phyloP scores from a whole-genome alignment of 2,888 invertebrate species.

The Entomobrya multifasciata region DNA sequence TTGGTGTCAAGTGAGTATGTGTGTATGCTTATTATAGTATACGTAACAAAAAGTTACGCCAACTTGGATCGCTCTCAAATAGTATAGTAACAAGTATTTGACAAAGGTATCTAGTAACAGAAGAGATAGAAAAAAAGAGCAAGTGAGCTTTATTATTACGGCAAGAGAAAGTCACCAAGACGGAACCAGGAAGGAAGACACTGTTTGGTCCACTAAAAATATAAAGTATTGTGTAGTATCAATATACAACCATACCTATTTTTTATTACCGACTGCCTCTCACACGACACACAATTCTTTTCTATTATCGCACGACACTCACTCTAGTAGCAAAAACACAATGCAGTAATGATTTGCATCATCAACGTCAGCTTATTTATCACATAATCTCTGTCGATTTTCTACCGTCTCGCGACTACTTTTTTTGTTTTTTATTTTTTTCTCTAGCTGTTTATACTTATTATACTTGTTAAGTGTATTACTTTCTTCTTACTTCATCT shows the following conservation, averaged over 20 bases:
- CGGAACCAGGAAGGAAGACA: slow-evolving; percentile 71
- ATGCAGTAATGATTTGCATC: slow-evolving; percentile 65
- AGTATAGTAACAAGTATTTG: slow-evolving; percentile 9
- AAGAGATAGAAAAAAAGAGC: too few relatives aligned
- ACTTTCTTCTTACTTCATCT: slow-evolving; percentile 35
- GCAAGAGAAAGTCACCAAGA: slow-evolving; percentile 60
- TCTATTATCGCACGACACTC: slow-evolving; percentile 17
- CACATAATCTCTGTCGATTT: slow-evolving; percentile 59
- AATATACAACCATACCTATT: slow-evolving; percentile 19
- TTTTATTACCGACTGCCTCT: slow-evolving; percentile 29
- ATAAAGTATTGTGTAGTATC: too few relatives aligned
- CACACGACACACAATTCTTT: slow-evolving; percentile 35
- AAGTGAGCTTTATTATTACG: slow-evolving; percentile 53
- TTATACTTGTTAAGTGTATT: slow-evolving; percentile 20
- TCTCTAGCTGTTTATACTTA: background rate
- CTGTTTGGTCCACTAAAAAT: slow-evolving; percentile 49
- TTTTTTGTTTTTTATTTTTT: too few relatives aligned
- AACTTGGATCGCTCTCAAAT: background rate
- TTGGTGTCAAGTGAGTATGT: slow-evolving; percentile 26
- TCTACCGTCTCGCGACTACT: background rate
- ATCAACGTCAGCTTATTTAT: slow-evolving; percentile 66
- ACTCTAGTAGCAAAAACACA: slow-evolving; percentile 18
- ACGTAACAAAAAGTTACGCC: slow-evolving; percentile 40
- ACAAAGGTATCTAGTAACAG: too few relatives aligned
- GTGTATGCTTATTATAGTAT: slow-evolving; percentile 17